Percentiles rank a stretch among this genome's conserved stretches.
Evolutionary conservation across 2,113 vertebrate species (phyloP).

Genomic region (Lophotis ruficrista): DNA sequence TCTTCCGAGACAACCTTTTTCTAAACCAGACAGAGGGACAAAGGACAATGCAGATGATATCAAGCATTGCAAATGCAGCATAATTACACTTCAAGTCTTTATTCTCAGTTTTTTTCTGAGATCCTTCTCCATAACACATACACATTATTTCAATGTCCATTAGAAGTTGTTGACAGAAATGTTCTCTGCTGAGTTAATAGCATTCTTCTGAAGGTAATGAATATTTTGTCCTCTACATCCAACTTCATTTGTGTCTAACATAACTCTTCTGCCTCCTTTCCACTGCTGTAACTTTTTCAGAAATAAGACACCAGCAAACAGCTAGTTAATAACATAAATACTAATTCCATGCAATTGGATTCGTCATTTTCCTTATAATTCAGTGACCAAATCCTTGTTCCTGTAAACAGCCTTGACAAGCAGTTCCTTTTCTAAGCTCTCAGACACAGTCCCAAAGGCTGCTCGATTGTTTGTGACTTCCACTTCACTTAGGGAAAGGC

Average conservation of each 20-base stretch:
- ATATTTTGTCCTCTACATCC: background rate
- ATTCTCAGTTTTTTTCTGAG: background rate
- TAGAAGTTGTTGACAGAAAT: background rate
- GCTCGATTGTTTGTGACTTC: background rate
- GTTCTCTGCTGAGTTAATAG: background rate
- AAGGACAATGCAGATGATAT: fast-evolving
- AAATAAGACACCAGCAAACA: background rate
- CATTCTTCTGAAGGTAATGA: background rate
- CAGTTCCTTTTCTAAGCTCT: background rate
- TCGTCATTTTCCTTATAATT: background rate
- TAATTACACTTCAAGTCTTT: background rate
- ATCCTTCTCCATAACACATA: background rate
- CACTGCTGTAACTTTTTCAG: background rate
- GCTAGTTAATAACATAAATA: background rate
- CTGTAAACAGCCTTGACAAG: background rate
- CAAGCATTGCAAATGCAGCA: background rate
- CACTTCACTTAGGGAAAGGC: background rate
- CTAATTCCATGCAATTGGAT: background rate
- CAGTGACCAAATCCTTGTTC: background rate
- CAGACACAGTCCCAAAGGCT: background rate
- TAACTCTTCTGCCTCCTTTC: background rate
- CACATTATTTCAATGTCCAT: background rate
- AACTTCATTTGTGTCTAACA: background rate
- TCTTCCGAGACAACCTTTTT: background rate
- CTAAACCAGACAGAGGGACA: background rate